Evolutionary conservation across 2,113 vertebrate species (phyloP).

Genomic region (Psilopsiagon aurifrons): DNA sequence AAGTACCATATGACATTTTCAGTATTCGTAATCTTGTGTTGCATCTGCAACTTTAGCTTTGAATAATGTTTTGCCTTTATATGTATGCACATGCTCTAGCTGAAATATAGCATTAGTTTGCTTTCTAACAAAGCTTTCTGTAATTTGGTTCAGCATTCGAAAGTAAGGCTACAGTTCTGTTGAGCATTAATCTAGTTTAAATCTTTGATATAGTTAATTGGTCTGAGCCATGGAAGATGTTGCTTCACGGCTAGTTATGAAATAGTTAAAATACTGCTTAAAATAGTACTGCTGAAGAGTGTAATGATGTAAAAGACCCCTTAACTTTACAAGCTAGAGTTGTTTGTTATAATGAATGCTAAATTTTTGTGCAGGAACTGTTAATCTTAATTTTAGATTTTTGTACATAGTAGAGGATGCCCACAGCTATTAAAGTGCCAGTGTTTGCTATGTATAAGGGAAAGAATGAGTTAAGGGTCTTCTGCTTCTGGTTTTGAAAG

Average conservation of each 20-base stretch:
- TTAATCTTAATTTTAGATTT: not conserved
- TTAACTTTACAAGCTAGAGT: not conserved
- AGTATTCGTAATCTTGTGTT: not conserved
- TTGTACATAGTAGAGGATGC: not conserved
- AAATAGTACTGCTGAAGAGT: not conserved
- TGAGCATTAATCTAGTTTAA: slow-evolving; percentile 1
- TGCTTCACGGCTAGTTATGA: slow-evolving; percentile 7
- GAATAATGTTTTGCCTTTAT: slow-evolving; percentile 3
- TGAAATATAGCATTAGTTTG: slow-evolving; percentile 19
- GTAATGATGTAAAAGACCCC: not conserved
- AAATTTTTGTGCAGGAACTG: not conserved
- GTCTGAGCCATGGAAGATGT: not conserved
- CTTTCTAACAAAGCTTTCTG: slow-evolving; percentile 37
- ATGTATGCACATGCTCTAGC: not conserved
- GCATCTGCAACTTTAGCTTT: not conserved
- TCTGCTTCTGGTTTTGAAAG: not conserved
- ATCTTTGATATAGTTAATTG: not conserved
- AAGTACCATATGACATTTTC: not conserved
- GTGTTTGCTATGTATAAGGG: not conserved
- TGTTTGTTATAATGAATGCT: not conserved
- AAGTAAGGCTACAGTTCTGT: slow-evolving; percentile 17
- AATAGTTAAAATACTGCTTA: not conserved
- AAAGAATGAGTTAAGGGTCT: not conserved
- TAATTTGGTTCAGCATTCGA: not conserved
- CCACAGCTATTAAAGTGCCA: not conserved